Base-by-base conservation (phyloP, 2,113 vertebrate species). In the Scatophagus argus region DNA sequence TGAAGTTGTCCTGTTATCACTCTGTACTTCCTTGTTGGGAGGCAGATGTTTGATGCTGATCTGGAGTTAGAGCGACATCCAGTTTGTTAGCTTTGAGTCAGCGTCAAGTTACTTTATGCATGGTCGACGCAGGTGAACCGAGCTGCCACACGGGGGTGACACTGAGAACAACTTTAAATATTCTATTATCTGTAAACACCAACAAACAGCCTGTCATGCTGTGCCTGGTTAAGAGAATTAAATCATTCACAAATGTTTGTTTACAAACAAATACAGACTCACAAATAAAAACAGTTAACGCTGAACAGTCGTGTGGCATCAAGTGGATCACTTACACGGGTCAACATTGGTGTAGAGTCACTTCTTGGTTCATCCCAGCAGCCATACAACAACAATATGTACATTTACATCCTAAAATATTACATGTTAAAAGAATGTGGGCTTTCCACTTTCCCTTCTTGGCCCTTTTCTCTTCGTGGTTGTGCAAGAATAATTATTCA, bases 401-500 rank as follows among this genome's bases (percentile, higher is more conserved):
- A 85, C 52, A 68, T 81, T 44, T 61, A 63, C 51, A 73, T 41
- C 60, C 46, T 78, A 83, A 74, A 77, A 75, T 72, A 29, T 60
- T 64, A 60, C 65, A 58, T 43, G 11, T 72, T 29, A 46, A 74
- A 69, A 82, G 58, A 85, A 72, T 27, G 5, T 17, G 41, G 62
- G 68, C 6, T 49, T 21, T 36, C 49, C 64, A 36, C 46, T 63
- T 65, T 67, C 61, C 66, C 38, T 59, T 63, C 34, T 0, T 27
- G 31, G 84, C 77, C 77, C 81, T 81, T 86, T 79, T 77, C 68
- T 76, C 77, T 49, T 67, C 59, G 31, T 65, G 38, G 32, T 83
- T 92, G 91, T 93, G 91, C 88, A 90, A 89, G 46, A 68, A 27
- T 69, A 2, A 29, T 56, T 8, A 39, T 75, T 77, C 17, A 39